Evolutionary conservation across 2,888 invertebrate genomes (phyloP), one percentile per base, ranked within the genome.

Genomic region (Amblyjoppa proteus): DNA sequence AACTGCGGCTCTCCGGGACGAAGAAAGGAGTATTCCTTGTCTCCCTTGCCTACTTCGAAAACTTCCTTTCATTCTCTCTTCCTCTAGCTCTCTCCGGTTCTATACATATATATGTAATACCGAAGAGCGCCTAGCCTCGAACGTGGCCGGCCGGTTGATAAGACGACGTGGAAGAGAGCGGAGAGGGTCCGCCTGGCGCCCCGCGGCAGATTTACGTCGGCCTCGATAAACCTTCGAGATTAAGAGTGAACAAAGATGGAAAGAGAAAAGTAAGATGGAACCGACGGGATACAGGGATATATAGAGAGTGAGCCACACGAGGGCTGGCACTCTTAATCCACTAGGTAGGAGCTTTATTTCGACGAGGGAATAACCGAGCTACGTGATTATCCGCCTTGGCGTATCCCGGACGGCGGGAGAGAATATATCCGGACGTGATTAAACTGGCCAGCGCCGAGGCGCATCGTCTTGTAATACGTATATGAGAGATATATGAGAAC

Each of bases 221-320:
- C 89, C 89, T 91, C 90, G 92, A 92, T 92, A 92, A 92, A 92
- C 91, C 91, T 91, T 87, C 90, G 87, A 91, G 92, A 92, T 92
- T 92, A 92, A 91, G 89, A 91, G 88, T 89, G 85, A 86, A 87
- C 79, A 87, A 77, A 77, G 77, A 78, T 83, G 71, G 81, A 85
- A 76, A 74, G 53, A 83, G 76, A 80, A 64, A 77, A 56, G 56
- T 70, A 84, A 76, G 80, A 81, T 28, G 81, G 68, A 71, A 64
- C 51, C 56, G 66, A 61, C 58, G 41, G 51, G 75, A 31, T 51
- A 77, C 68, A 51, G 76, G 38, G 51, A 56, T 69, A 77, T 74
- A 61, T 78, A 81, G 78, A 83, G 70, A 49, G 45, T 49, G 16
- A 49, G 16, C 45, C 80, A 66, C 20, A 49, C 64, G 38, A 75